Conservation (phyloP, 2,797 vertebrate species). For the Diceros bicornis region DNA sequence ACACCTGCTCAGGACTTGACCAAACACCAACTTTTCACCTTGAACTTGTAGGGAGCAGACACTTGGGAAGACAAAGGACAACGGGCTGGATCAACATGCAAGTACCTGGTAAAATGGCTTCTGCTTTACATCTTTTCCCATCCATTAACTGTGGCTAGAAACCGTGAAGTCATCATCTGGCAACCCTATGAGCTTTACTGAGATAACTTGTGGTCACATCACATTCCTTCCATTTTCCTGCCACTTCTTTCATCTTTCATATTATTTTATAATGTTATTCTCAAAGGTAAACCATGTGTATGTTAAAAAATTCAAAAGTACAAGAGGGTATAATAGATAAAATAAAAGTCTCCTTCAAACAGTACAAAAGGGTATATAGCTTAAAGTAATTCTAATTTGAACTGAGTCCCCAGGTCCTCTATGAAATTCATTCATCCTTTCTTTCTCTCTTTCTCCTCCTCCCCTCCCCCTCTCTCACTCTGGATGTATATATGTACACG, state of each 20-base stretch:
- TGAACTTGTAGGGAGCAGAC: conserved; percentile 37
- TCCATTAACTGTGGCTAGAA: conserved; percentile 33
- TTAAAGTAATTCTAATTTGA: conserved; percentile 32
- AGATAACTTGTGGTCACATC: conserved; percentile 64
- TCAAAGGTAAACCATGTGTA: neutral
- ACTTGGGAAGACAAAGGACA: conserved; percentile 22
- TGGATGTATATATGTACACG: neutral
- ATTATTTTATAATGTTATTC: conserved; percentile 14
- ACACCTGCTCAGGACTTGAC: conserved; percentile 23
- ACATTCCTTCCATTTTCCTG: neutral
- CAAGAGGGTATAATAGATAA: neutral
- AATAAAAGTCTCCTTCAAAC: conserved; percentile 32
- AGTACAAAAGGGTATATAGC: neutral
- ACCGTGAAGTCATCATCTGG: conserved; percentile 54
- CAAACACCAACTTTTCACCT: neutral
- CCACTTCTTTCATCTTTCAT: neutral
- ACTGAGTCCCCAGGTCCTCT: neutral
- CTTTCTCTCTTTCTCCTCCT: neutral
- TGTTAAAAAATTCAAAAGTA: conserved; percentile 39
- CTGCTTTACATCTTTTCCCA: conserved; percentile 7
- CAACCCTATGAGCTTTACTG: conserved; percentile 9
- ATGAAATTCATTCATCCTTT: conserved; percentile 15
- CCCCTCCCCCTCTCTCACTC: neutral
- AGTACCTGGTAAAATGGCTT: neutral
- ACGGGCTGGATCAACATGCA: conserved; percentile 18